Evolutionary conservation across 1,140 invertebrate species (phyloP).

Genomic region (Polypedilum pembai): DNA sequence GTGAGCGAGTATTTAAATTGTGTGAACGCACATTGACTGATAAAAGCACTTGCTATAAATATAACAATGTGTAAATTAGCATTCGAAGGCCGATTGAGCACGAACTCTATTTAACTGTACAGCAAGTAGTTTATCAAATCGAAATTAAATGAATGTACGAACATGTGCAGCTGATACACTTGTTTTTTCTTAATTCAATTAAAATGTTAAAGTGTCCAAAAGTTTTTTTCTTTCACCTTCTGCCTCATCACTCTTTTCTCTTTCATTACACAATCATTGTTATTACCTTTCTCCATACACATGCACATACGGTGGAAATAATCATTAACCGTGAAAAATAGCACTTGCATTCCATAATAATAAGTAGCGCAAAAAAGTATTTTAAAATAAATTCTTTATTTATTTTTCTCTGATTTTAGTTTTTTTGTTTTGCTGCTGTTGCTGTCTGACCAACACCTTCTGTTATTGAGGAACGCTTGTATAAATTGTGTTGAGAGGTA

Average conservation of each 20-base stretch:
- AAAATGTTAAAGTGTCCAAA: not conserved
- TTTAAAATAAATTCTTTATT: not conserved
- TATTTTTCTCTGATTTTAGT: conserved; percentile 9
- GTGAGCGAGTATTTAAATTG: conserved; percentile 18
- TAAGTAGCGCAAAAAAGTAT: conserved; percentile 14
- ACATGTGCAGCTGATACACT: not conserved
- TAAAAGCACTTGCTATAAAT: conserved; percentile 13
- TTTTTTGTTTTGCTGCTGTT: not conserved
- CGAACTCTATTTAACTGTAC: not conserved
- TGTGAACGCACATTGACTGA: not conserved
- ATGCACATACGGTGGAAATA: not conserved
- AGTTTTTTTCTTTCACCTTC: not conserved
- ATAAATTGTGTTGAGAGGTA: not conserved
- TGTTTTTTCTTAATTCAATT: not conserved
- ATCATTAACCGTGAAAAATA: conserved; percentile 18
- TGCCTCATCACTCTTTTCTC: not conserved
- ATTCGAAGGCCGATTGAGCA: not conserved
- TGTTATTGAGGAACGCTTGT: too few relatives aligned
- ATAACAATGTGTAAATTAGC: conserved; percentile 18
- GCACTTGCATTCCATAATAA: conserved; percentile 17
- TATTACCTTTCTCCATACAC: not conserved
- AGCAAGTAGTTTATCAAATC: not conserved
- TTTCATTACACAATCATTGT: not conserved
- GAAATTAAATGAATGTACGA: not conserved
- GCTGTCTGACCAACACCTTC: conserved; percentile 11